Evolutionary conservation across 2,113 vertebrate species (phyloP).

Genomic region (Urocitellus parryii): DNA sequence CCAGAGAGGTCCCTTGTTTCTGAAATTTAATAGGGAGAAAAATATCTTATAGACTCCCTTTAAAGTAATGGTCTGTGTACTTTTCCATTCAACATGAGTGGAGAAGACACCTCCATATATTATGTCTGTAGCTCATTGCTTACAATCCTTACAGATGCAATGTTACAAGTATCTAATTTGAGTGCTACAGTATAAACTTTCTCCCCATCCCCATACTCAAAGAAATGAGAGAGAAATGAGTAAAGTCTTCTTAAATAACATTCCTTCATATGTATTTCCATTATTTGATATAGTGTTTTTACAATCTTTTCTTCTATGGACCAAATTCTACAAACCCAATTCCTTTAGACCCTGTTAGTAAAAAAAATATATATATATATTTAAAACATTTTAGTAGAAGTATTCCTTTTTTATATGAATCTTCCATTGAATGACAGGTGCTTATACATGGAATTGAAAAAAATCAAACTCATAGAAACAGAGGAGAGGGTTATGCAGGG

Average conservation of each 20-base stretch:
- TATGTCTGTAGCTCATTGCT: neutral
- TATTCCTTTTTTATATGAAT: slow-evolving; percentile 21
- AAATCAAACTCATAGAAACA: neutral
- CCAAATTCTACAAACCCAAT: neutral
- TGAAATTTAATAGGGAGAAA: neutral
- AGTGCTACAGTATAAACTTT: neutral
- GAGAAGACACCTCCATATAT: neutral
- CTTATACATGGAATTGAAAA: neutral
- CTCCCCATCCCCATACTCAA: neutral
- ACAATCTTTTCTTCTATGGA: neutral
- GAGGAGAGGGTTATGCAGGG: neutral
- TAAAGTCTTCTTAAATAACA: neutral
- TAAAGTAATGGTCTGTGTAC: neutral
- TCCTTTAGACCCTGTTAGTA: neutral
- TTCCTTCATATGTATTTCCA: neutral
- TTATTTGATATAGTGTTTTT: neutral
- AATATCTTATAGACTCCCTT: neutral
- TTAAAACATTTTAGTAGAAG: neutral
- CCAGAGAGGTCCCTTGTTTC: neutral
- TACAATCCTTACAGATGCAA: neutral
- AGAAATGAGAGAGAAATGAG: neutral
- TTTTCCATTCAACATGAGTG: neutral
- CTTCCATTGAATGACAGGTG: neutral
- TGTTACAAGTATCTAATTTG: neutral
- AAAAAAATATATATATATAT: neutral